Base-by-base conservation (phyloP, 2,113 vertebrate genomes). In the Elephas maximus region DNA sequence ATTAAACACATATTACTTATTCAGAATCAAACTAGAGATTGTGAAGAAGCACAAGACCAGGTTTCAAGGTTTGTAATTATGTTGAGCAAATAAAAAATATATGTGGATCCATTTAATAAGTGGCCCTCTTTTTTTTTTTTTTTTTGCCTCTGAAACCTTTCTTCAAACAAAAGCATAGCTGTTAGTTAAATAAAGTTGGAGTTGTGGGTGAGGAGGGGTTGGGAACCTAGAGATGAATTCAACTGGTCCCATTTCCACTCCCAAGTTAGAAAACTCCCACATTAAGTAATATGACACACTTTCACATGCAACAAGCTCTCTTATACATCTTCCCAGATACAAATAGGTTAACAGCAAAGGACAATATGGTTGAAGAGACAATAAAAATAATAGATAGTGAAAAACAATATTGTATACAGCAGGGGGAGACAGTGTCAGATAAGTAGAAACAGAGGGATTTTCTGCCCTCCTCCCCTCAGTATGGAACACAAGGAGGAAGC, bases 51-150 rank as follows among this genome's bases (percentile, higher is more conserved):
- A 74, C 8, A 37, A 41, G 33, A 81, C 20, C 23, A 78, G 26
- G 45, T 37, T 63, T 96, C 45, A 73, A 82, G 11, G 33, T 45
- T 94, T 71, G 69, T 51, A 82, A 53, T 92, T 90, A 76, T 20
- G 7, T 23, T 63, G 20, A 10, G 0, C 2, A 93, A 84, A 92
- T 79, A 57, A 71, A 65, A 96, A 85, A 85, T 5, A 57, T 1
- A 57, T 69, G 15, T 12, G 1, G 17, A 53, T 85, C 3, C 84
- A 23, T 90, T 92, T 83, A 81, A 88, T 65, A 65, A 93, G 62
- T 18, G 14, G 21, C 33, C 8, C 8, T 84, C 20, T 18, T n/a
- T 73, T 53, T 48, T 41, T 6, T 33, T 37, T 73, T 73, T 20
- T 20, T 21, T 44, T 76, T 60, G 41, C 51, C 24, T 94, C 76